Evolutionary conservation across 1,140 invertebrate genomes (phyloP).

Genomic region (Mactra quadrangularis): DNA sequence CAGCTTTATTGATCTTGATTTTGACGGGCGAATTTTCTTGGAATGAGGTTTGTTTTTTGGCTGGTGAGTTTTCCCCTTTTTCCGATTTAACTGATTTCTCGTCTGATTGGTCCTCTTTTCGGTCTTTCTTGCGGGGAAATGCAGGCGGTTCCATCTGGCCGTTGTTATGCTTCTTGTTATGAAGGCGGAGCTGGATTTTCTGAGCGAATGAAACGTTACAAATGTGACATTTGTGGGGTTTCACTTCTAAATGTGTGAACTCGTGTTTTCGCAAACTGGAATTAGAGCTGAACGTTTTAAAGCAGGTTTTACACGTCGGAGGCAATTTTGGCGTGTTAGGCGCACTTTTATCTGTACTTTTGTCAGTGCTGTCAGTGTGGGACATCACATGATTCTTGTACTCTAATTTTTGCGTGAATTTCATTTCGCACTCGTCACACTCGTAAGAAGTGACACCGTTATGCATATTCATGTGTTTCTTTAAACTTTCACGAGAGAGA

Average conservation of each 20-base stretch:
- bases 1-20: slow-evolving; percentile 23
- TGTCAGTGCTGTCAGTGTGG: background rate
- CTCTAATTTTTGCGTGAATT: slow-evolving; percentile 25
- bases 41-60: background rate
- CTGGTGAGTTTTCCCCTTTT: background rate
- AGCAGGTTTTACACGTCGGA: slow-evolving; percentile 45
- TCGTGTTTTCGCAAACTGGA: slow-evolving; percentile 55
- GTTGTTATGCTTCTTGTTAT: slow-evolving; percentile 67
- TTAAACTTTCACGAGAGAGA: slow-evolving; percentile 37
- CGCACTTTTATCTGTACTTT: background rate
- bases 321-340: background rate
- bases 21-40: slow-evolving; percentile 1
- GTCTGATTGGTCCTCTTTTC: background rate
- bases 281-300: slow-evolving; percentile 49
- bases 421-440: slow-evolving; percentile 37
- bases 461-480: slow-evolving; percentile 44
- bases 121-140: slow-evolving; percentile 6
- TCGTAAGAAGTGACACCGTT: slow-evolving; percentile 25
- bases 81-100: background rate
- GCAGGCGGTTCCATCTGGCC: slow-evolving; percentile 56
- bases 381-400: slow-evolving; percentile 33
- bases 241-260: slow-evolving; percentile 95
- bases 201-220: slow-evolving; percentile 84
- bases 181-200: slow-evolving; percentile 52
- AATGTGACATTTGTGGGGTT: slow-evolving; percentile 96